Evolutionary conservation across 2,888 invertebrate genomes (phyloP), one percentile per base, ranked within the genome.

Genomic region (Corythucha ciliata): DNA sequence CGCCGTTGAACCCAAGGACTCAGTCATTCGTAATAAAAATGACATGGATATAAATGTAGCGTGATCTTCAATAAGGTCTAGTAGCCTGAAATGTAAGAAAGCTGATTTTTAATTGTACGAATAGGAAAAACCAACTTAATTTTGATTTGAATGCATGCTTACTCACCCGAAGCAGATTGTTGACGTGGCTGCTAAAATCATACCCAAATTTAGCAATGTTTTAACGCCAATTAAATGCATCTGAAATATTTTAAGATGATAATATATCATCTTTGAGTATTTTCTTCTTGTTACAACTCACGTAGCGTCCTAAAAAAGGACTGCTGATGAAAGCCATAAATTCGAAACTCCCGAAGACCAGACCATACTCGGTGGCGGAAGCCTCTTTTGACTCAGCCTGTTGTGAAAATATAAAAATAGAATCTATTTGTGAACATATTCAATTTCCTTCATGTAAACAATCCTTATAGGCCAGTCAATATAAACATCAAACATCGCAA

Each of bases 261-360:
- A 16, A 29, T 29, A 10, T 29, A 8, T 29, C 10, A 29, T 10
- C n/a, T 29, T 29, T 29, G 29, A 8, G n/a, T 29, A 29, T 29
- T 29, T 8, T 10, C 8, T 10, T 41, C 12, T 4, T 39, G 12
- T 12, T 16, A 3, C 16, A 39, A 62, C 63, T 64, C 60, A 71
- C 72, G 61, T 70, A 60, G 63, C 68, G 68, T 47, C 74, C 73
- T 59, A 70, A 69, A 8, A 73, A 46, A 2, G 73, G 73, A 25
- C 63, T 62, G 50, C 60, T 61, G 16, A 66, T 20, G 54, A 67
- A 66, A 10, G 64, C 61, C 1, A 63, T 60, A 16, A 74, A 62
- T 53, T 73, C 70, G 60, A 70, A 74, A 20, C 70, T 63, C 6
- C 72, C 73, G 59, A 74, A 73, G 3, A 74, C 71, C 48, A 73